Base-by-base conservation (phyloP, 2,797 vertebrate species). In the Columba guinea region DNA sequence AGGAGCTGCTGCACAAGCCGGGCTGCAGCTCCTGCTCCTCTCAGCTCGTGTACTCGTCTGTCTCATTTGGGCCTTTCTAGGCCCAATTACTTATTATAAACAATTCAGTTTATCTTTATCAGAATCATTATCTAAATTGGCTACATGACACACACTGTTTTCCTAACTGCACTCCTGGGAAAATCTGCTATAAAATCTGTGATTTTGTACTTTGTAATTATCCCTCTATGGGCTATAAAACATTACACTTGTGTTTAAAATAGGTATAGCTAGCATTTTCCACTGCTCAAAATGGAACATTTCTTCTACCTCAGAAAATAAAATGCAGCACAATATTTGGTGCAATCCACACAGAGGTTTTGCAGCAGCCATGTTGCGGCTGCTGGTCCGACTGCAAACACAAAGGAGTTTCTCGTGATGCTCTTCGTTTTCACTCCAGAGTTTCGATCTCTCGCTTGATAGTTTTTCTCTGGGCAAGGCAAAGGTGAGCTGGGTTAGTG, bases 111-210 rank as follows among this genome's bases (percentile, higher is more conserved):
- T 99, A 99, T 99, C 99, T 99, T 99, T 98, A 98, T 98, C 98
- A 98, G 98, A 98, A 99, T 99, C 99, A 99, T 99, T 99, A 99
- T 98, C 99, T 99, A 99, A 99, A 99, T 99, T 99, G 99, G 98
- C 97, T 97, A 99, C 98, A 99, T 99, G 99, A 99, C 99, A 99
- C 99, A 98, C 98, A 98, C 97, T 95, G 97, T 97, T 98, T 97
- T 98, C 97, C 98, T 99, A 99, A 99, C 98, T 98, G 98, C 97
- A 98, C 99, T 99, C 99, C 96, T 94, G 99, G 99, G 99, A 98
- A 96, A 95, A 94, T 76, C 90, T 94, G 97, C 97, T 97, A 96
- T 98, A 98, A 98, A 98, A 96, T 96, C 97, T 81, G 76, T 88
- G 99, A 98, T 97, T 98, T 98, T 98, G 98, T 98, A 98, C 98